Conservation (phyloP, 2,888 invertebrate genomes). For the Brassicogethes aeneus region DNA sequence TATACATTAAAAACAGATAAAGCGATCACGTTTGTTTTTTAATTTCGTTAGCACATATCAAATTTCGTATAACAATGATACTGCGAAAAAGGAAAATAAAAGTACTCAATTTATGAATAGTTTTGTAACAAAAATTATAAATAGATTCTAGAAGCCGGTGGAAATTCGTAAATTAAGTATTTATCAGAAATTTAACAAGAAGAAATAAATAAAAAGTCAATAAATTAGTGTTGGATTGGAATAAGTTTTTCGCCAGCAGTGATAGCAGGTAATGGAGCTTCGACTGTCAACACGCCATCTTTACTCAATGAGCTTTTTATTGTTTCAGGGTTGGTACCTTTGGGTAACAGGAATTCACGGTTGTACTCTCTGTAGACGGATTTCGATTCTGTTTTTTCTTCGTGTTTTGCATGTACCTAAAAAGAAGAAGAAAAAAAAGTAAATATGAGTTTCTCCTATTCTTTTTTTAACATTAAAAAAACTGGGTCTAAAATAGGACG, state of each 20-base stretch:
- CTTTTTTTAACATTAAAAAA: no score
- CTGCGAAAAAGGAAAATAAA: neutral
- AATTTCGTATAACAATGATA: neutral
- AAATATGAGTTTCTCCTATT: no score
- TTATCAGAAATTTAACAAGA: neutral
- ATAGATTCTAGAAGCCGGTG: constrained; percentile 5
- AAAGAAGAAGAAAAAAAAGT: constrained; percentile 31
- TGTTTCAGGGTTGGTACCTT: constrained; percentile 92
- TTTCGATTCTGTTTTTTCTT: constrained; percentile 94
- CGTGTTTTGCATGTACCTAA: constrained; percentile 95
- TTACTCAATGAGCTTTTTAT: constrained; percentile 94
- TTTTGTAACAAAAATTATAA: neutral
- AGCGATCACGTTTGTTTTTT: constrained; percentile 9
- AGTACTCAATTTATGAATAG: neutral
- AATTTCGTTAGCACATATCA: constrained; percentile 13
- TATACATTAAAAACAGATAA: constrained; percentile 10
- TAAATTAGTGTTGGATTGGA: constrained; percentile 61
- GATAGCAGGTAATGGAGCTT: constrained; percentile 88
- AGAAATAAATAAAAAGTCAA: neutral
- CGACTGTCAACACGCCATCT: constrained; percentile 93
- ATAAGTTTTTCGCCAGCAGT: constrained; percentile 73
- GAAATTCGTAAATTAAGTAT: constrained; percentile 3
- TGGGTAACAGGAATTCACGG: constrained; percentile 91
- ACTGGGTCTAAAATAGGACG: no score
- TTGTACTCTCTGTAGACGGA: constrained; percentile 98